Conservation (phyloP, 2,113 vertebrate species). For the Pomatorhinus ruficollis region DNA sequence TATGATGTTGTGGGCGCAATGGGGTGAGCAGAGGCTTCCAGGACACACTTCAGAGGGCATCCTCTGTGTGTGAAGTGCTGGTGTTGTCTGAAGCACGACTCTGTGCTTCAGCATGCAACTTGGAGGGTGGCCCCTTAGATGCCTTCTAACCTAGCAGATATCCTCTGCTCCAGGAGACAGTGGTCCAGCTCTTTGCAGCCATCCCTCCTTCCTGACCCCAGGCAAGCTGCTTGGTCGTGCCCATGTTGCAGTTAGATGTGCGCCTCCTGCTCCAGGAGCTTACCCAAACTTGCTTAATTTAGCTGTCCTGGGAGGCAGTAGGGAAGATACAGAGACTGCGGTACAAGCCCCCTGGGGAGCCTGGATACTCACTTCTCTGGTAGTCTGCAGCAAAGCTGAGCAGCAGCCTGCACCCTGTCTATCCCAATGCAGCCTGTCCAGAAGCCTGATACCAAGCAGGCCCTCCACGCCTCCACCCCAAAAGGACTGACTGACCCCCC, state of each 20-base stretch:
- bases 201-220: background rate
- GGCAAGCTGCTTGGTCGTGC: accelerated
- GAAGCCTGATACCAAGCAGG: accelerated
- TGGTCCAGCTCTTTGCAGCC: background rate
- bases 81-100: background rate
- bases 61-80: background rate
- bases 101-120: accelerated
- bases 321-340: background rate
- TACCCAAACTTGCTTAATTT: background rate
- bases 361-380: background rate
- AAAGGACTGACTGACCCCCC: too few species aligned
- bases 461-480: accelerated
- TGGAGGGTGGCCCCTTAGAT: background rate
- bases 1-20: accelerated
- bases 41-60: background rate
- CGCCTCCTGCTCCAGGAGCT: background rate
- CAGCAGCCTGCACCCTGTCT: background rate
- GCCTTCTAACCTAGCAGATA: background rate
- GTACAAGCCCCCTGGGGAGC: background rate
- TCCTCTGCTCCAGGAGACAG: background rate
- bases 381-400: background rate
- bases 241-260: accelerated
- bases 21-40: background rate
- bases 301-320: background rate
- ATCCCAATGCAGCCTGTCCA: background rate